Evolutionary conservation across 2,113 vertebrate genomes (phyloP).

Genomic region (Clarias magur): DNA sequence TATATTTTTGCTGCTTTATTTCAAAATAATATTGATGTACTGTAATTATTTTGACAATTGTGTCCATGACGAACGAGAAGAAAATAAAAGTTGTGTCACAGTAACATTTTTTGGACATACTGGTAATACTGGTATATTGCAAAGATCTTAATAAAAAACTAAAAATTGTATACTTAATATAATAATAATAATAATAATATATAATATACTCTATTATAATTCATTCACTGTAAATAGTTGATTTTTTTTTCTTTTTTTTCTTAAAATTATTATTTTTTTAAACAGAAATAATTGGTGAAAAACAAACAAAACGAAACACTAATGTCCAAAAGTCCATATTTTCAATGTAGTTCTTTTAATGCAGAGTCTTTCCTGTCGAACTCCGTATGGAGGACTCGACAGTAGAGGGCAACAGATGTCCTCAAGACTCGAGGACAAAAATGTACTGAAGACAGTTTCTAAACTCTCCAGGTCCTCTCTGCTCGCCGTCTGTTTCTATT

Average conservation of each 20-base stretch:
- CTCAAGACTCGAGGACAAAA: not conserved
- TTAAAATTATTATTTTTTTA: too few relatives aligned
- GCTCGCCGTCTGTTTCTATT: not conserved
- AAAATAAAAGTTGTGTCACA: too few relatives aligned
- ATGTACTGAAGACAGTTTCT: not conserved
- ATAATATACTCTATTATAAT: too few relatives aligned
- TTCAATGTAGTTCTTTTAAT: not conserved
- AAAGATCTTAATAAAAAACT: too few relatives aligned
- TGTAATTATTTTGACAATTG: too few relatives aligned
- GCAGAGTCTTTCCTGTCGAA: not conserved
- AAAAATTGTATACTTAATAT: not conserved
- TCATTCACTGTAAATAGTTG: not conserved
- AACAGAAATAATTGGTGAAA: not conserved
- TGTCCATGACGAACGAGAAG: too few relatives aligned
- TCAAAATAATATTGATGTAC: too few relatives aligned
- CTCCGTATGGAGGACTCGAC: not conserved
- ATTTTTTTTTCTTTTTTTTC: too few relatives aligned
- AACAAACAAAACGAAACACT: not conserved
- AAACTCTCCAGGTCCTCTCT: not conserved
- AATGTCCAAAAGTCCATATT: not conserved
- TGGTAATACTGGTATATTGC: too few relatives aligned
- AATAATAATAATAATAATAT: too few relatives aligned
- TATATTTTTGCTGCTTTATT: too few relatives aligned
- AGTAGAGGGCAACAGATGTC: constrained; percentile 33
- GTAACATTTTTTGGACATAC: too few relatives aligned